Base-by-base conservation (phyloP, 2,888 invertebrate genomes). In the Gymnocheta viridis region DNA sequence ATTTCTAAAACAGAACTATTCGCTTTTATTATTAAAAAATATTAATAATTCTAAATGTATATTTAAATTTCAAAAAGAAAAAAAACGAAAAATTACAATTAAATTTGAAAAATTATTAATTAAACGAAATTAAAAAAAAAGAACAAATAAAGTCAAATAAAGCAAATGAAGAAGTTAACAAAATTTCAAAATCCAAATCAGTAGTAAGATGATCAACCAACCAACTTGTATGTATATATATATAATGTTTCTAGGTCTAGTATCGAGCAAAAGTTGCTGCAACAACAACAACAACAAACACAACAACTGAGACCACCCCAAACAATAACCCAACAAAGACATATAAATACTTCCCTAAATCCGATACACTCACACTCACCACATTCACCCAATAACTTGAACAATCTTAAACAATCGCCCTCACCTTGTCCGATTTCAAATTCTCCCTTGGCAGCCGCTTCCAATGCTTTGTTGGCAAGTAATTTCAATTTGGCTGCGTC, bases 161-260 rank as follows among this genome's bases (percentile, higher is more conserved):
- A 27, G 66, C 54, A n/a, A 35, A 73, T 62, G 19, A 27, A 62
- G 29, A 62, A 64, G 14, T 29, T 38, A 62, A 38, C 7, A 14
- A 47, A 44, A 44, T 64, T 5, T n/a, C 35, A 54, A 70, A 70
- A 27, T 9, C 1, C 7, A 64, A 67, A 35, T 32, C 66, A 69
- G 72, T 54, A 51, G 77, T 66, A 82, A 64, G 56, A 82, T 85
- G 82, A 87, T 88, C 89, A 86, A 88, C 5, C 74, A 67, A 67
- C 86, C 89, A 89, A 90, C 89, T 90, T 91, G 89, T 91, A 90
- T 64, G n/a, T 64, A 47, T 64, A 54, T 78, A 32, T 79, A 78
- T 91, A 92, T 92, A 92, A 92, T 92, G 92, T 92, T 92, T 92
- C 92, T 92, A 92, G 92, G 92, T 92, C 91, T 88, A 92, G 91